Percentiles rank a stretch among this genome's conserved stretches.
Conservation (phyloP, 2,113 vertebrate species). For the Cynocephalus volans region DNA sequence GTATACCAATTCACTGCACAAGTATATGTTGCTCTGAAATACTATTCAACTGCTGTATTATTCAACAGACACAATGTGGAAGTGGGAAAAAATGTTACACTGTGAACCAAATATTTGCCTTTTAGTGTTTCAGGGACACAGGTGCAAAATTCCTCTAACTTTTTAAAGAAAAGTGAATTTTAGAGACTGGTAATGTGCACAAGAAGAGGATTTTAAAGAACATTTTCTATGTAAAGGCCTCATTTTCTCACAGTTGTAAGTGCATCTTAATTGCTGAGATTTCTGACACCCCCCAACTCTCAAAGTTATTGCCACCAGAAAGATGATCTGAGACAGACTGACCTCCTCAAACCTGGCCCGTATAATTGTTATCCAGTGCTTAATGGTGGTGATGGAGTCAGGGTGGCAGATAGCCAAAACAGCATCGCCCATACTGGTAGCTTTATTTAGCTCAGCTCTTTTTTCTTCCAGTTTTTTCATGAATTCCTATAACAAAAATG, state of each 20-base stretch:
- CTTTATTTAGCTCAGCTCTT: slow-evolving; percentile 94
- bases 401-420: slow-evolving; percentile 97
- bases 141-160: not conserved
- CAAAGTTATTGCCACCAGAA: not conserved
- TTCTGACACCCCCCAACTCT: not conserved
- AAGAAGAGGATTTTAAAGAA: not conserved
- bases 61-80: not conserved
- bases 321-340: slow-evolving; percentile 78
- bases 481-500: slow-evolving; percentile 93
- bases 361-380: slow-evolving; percentile 99
- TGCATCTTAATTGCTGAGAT: slow-evolving; percentile 11
- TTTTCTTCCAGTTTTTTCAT: slow-evolving; percentile 98
- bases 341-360: slow-evolving; percentile 99
- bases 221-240: slow-evolving; percentile 63
- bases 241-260: slow-evolving; percentile 54
- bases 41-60: not conserved
- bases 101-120: not conserved
- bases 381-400: slow-evolving; percentile 98
- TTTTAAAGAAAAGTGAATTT: slow-evolving; percentile 10
- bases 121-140: not conserved
- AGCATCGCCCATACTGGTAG: slow-evolving; percentile 95
- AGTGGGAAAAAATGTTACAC: not conserved
- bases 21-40: not conserved
- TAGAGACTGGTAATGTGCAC: not conserved
- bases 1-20: not conserved